A percentile compares a stretch with the other conserved stretches of the same genome.
phyloP scores from a whole-genome alignment of 2,888 invertebrate genomes.

The Caenorhabditis zanzibari region DNA sequence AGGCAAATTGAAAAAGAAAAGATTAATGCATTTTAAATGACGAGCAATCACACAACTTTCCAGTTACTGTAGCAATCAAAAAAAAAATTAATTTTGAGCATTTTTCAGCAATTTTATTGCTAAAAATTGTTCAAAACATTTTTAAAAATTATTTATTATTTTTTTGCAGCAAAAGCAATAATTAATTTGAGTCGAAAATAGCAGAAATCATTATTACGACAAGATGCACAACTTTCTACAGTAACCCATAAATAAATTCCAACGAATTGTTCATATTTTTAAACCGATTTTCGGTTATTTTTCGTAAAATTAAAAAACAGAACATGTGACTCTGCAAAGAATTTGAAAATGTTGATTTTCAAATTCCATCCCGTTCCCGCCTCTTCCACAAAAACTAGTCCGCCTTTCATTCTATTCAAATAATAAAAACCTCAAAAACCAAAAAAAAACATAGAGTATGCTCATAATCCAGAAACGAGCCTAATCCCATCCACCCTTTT shows the following conservation, averaged over 20 bases:
- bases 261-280: background rate
- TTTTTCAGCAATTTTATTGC: too few species aligned
- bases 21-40: constrained; percentile 10
- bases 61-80: background rate
- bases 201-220: background rate
- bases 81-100: background rate
- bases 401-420: too few species aligned
- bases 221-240: constrained; percentile 7
- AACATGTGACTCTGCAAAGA: too few species aligned
- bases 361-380: too few species aligned
- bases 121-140: too few species aligned
- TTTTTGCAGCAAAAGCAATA: too few species aligned
- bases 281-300: background rate
- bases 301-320: too few species aligned
- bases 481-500: too few species aligned
- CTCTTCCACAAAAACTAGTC: too few species aligned
- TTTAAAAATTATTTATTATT: too few species aligned
- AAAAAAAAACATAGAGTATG: background rate
- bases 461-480: too few species aligned
- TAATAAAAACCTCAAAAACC: background rate
- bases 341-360: too few species aligned
- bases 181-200: background rate
- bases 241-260: background rate
- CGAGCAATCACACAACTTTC: constrained; percentile 25
- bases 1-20: constrained; percentile 5